Evolutionary conservation across 1,140 invertebrate genomes (phyloP), one percentile per base, ranked within the genome.

Genomic region (Drosophila ogumai): DNA sequence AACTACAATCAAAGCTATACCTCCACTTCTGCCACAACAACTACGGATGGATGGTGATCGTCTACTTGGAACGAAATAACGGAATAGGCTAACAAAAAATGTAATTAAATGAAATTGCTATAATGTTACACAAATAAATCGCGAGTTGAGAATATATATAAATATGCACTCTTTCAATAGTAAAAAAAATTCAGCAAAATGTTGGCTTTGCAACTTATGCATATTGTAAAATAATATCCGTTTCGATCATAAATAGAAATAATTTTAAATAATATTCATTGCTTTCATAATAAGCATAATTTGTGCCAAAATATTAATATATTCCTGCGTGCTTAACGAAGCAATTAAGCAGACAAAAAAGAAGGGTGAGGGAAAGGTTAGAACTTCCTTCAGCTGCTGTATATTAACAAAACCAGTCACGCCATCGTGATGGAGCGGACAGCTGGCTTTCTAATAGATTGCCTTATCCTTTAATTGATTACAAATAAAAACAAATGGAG

Each of bases 401-500:
- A 38, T 25, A 64, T 69, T 50, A 65, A 36, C 47, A 31, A 63
- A 80, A 72, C 63, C 71, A 72, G 81, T 67, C 72, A 72, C 50
- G 58, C 55, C 74, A 71, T 41, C 31, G 31, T 59, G 12, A 34
- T 40, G 68, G 36, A 69, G 41, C 40, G n/a, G 76, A 40, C 82
- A 87, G 84, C 84, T 87, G 84, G 58, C 73, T 66, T 66, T 57
- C 47, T 63, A 65, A 85, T 78, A 85, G 74, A 85, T 85, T 81
- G 61, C 78, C 77, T 68, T 84, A 80, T 64, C 73, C 64, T 78
- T 90, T 88, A 87, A 88, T 87, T 88, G 84, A 87, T 87, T 84
- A 87, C 77, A 84, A 76, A 88, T 88, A 88, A 88, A 82, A 64
- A 86, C 61, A 67, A 43, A 43, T 19, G 46, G 8, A 36, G 17